Percentiles rank a stretch among this genome's conserved stretches.
Evolutionary conservation across 2,797 vertebrate species (phyloP).

Genomic region (Oophaga sylvatica): DNA sequence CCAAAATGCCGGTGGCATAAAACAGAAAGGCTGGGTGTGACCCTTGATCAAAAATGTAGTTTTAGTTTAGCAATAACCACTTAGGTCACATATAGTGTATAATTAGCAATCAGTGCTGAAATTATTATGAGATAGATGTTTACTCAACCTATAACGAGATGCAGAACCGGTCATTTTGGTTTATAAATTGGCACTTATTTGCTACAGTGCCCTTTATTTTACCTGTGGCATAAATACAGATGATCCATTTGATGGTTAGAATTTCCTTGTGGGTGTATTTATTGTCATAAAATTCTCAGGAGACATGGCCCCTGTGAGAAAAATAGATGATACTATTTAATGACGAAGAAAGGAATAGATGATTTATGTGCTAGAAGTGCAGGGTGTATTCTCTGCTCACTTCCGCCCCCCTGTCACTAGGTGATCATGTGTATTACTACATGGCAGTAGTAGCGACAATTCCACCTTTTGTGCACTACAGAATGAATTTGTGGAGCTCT

Average conservation of each 20-base stretch:
- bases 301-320: background rate
- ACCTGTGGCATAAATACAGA: background rate
- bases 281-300: background rate
- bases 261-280: constrained; percentile 4
- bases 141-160: constrained; percentile 15
- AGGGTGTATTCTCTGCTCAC: background rate
- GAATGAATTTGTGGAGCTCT: too few relatives aligned
- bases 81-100: background rate
- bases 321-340: background rate
- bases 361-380: background rate
- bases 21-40: constrained; percentile 53
- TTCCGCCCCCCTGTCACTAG: too few relatives aligned
- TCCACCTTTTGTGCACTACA: too few relatives aligned
- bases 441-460: background rate
- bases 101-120: constrained; percentile 45
- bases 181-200: background rate
- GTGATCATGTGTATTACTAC: background rate
- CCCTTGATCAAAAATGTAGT: constrained; percentile 10
- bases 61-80: constrained; percentile 40
- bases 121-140: constrained; percentile 15
- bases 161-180: background rate
- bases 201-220: background rate
- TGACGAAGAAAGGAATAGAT: background rate
- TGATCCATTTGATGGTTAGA: background rate
- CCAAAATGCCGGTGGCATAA: constrained; percentile 35